phyloP scores from a whole-genome alignment of 2,797 vertebrate genomes.

The Dicrostonyx torquatus region DNA sequence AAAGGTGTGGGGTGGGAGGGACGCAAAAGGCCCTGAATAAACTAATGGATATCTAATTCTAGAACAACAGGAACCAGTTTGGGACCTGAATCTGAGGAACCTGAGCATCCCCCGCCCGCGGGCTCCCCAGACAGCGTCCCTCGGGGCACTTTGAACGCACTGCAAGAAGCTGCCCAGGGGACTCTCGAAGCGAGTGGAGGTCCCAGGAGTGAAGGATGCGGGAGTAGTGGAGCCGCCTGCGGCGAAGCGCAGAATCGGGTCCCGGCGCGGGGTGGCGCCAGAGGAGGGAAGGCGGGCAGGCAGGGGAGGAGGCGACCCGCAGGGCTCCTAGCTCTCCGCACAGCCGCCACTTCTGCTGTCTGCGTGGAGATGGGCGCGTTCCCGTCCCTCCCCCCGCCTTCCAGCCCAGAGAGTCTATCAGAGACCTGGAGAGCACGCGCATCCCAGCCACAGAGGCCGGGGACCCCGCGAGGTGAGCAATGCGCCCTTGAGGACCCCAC shows the following conservation, averaged over 20 bases:
- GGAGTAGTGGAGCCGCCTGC: background rate
- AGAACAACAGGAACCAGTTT: too few relatives aligned
- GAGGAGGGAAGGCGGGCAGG: background rate
- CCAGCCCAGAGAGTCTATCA: background rate
- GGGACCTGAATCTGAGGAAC: background rate
- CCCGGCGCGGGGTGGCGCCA: constrained; percentile 23
- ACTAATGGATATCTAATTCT: background rate
- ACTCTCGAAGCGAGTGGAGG: background rate
- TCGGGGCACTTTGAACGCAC: background rate
- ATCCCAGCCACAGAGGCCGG: background rate
- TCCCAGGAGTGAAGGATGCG: background rate
- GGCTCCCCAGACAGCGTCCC: background rate
- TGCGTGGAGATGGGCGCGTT: constrained; percentile 13
- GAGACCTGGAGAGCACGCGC: background rate
- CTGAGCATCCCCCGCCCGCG: background rate
- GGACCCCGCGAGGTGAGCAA: constrained; percentile 71
- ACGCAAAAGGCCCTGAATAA: background rate
- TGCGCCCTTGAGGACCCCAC: background rate
- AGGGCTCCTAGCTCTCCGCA: background rate
- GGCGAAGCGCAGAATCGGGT: background rate
- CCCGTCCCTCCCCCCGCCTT: background rate
- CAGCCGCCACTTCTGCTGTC: background rate
- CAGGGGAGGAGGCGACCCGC: background rate
- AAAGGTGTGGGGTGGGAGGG: too few relatives aligned
- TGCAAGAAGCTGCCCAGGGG: background rate